Evolutionary conservation across 2,113 vertebrate genomes (phyloP).

Genomic region (Dromiciops gliroides): DNA sequence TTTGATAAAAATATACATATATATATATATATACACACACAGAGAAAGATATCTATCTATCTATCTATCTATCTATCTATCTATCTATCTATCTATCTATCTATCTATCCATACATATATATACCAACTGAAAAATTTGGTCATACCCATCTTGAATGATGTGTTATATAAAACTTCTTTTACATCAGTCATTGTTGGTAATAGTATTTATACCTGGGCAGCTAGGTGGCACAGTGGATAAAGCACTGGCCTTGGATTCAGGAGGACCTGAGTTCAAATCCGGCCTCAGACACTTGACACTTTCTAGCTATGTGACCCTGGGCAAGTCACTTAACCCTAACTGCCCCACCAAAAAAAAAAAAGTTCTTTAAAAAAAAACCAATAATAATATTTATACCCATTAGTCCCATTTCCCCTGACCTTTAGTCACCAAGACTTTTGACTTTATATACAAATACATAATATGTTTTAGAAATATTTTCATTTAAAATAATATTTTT

Average conservation of each 20-base stretch:
- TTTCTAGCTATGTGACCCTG: too few relatives aligned
- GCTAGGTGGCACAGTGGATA: too few relatives aligned
- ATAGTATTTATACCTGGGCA: background rate
- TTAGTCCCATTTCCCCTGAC: background rate
- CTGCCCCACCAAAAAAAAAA: too few relatives aligned
- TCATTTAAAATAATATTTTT: conserved; percentile 33
- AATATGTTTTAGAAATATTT: background rate
- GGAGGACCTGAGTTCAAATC: too few relatives aligned
- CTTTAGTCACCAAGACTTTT: background rate
- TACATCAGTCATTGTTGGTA: background rate
- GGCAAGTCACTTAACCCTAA: too few relatives aligned
- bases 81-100: too few relatives aligned
- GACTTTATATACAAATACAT: background rate
- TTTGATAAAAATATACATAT: background rate
- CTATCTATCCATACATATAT: too few relatives aligned
- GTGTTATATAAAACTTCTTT: background rate
- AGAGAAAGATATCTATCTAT: too few relatives aligned
- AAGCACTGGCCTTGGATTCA: too few relatives aligned
- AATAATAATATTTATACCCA: background rate
- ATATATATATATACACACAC: background rate
- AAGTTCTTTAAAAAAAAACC: too few relatives aligned
- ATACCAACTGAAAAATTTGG: background rate
- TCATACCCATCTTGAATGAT: background rate
- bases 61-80: too few relatives aligned
- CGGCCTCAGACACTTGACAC: too few relatives aligned